Conservation (phyloP, 2,888 invertebrate genomes). For the Caenorhabditis angaria region DNA sequence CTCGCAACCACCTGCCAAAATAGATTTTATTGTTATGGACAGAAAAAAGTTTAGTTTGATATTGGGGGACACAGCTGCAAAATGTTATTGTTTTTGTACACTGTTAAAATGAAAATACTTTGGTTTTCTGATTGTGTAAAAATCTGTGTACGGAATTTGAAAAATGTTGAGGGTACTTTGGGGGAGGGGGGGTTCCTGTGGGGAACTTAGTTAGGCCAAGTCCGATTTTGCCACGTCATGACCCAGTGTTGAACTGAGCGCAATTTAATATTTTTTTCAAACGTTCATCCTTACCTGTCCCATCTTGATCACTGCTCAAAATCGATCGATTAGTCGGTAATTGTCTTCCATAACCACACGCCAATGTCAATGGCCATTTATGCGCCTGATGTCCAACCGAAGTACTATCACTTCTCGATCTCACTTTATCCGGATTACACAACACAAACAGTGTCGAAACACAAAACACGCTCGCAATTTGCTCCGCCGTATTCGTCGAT, state of each 20-base stretch:
- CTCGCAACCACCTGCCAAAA: constrained; percentile 41
- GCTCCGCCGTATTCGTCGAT: constrained; percentile 73
- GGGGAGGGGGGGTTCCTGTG: no score
- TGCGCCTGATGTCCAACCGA: constrained; percentile 70
- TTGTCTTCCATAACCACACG: constrained; percentile 74
- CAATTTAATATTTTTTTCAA: not conserved
- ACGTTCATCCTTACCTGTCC: constrained; percentile 15
- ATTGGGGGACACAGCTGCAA: not conserved
- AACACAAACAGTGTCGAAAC: constrained; percentile 75
- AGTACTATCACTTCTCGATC: constrained; percentile 61
- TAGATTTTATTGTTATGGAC: no score
- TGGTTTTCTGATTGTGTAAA: no score
- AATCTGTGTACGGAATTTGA: no score
- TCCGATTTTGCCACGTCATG: no score
- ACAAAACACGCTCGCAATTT: constrained; percentile 74
- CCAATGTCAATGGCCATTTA: constrained; percentile 73
- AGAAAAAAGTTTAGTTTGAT: not conserved
- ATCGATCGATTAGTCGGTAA: constrained; percentile 43
- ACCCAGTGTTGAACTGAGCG: no score
- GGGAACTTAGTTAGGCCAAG: no score
- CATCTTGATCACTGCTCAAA: constrained; percentile 19
- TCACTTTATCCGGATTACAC: constrained; percentile 74
- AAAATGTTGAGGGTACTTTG: no score
- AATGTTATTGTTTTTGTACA: not conserved
- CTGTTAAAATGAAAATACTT: no score